Evolutionary conservation across 1,140 invertebrate genomes (phyloP), one percentile per base, ranked within the genome.

Genomic region (Trigoniulus corallinus): DNA sequence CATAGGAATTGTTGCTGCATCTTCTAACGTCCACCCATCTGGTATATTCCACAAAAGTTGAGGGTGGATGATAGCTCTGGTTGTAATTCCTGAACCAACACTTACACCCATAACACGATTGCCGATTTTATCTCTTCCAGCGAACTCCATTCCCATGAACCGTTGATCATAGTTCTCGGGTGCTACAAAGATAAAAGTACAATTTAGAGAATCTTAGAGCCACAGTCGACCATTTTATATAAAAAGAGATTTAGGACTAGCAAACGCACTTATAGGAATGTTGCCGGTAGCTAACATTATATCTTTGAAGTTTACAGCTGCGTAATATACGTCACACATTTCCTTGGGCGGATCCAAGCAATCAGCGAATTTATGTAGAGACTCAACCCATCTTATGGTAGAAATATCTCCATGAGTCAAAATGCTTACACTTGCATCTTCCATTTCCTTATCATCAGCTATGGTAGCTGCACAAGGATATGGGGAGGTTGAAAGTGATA

Each of bases 201-300:
- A n/a, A n/a, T n/a, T n/a, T n/a, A n/a, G n/a, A n/a, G n/a, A 50
- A 34, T 62, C n/a, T 63, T 40, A 21, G 20, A 18, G 10, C 46
- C 10, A 47, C 15, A 7, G 23, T 22, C 15, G 18, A 21, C 10
- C 20, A 25, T n/a, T 2, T 12, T n/a, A 23, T 13, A 34, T 7
- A 34, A 34, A 34, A 15, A 34, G 29, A 7, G 12, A 34, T 27
- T n/a, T 61, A 34, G 15, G 7, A 55, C 86, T 85, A 39, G 92
- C 91, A 73, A 37, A n/a, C n/a, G 92, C 88, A 72, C 97, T 92
- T 22, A 88, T 88, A 25, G 89, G 84, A 34, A 98, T 72, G 68
- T 95, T 94, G 53, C 93, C 93, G 23, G 87, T 89, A 1, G 92
- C 91, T 55, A 97, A 70, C 93, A 98, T 98, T 34, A 98, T 81